A percentile compares a stretch with the other conserved stretches of the same genome.
These are phyloP conservation scores for Galaxea fascicularis DNA, from an alignment of 92 coral and sea anemone genomes.

Conservation along the genomic window DNA sequence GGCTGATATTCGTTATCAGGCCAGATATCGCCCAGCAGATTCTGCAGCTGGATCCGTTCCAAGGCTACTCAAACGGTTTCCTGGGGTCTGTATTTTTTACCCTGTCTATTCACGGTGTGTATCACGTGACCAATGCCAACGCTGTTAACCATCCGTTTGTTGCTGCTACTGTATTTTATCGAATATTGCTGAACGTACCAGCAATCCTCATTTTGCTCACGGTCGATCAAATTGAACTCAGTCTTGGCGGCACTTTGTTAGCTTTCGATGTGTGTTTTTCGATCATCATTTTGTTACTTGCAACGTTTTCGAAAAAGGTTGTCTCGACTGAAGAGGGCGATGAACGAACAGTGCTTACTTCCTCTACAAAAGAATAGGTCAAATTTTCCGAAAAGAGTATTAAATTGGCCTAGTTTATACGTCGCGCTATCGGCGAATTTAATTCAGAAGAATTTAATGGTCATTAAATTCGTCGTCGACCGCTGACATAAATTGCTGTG, in stretches of 20 bases:
- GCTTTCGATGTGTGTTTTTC: constrained; percentile 2
- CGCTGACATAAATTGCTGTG: no score
- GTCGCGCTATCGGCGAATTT: no score
- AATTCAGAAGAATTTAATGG: no score
- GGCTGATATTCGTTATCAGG: constrained; percentile 38
- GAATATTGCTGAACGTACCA: constrained; percentile 50
- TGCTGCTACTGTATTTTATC: constrained; percentile 58
- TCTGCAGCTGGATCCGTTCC: constrained; percentile 39
- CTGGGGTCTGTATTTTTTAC: constrained; percentile 53
- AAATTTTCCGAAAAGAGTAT: no score
- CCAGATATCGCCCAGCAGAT: constrained; percentile 40
- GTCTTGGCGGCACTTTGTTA: constrained; percentile 25
- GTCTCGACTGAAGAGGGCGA: background rate
- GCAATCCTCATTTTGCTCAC: constrained; percentile 21
- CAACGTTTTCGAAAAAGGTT: background rate
- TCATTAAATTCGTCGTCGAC: no score
- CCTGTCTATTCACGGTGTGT: constrained; percentile 49
- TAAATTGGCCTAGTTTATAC: no score
- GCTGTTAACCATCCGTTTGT: constrained; percentile 34
- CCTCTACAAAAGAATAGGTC: background rate
- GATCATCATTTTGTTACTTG: constrained; percentile 8
- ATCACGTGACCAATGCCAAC: constrained; percentile 53
- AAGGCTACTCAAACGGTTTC: constrained; percentile 36
- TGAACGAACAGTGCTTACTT: constrained; percentile 11
- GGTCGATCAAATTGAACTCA: constrained; percentile 57